phyloP scores from a whole-genome alignment of 2,888 invertebrate species.

The Dichetophora obliterata region DNA sequence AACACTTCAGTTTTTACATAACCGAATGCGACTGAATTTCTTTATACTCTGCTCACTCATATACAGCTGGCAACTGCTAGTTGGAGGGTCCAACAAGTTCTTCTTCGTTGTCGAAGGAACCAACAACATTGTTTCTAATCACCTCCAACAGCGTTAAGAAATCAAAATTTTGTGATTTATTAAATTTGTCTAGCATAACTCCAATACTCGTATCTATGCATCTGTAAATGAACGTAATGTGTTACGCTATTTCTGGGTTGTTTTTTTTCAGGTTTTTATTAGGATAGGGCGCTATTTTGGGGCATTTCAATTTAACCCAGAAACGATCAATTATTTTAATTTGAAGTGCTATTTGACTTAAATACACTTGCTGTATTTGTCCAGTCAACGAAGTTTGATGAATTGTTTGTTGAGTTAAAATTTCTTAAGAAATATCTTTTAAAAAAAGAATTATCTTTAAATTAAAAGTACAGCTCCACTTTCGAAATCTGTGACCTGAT shows the following conservation, averaged over 20 bases:
- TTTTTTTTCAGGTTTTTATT: not conserved
- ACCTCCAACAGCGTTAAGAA: not conserved
- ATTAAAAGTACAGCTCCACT: too few relatives aligned
- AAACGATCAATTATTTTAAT: slow-evolving; percentile 10
- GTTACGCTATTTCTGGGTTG: not conserved
- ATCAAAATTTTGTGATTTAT: slow-evolving; percentile 6
- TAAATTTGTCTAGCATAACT: not conserved
- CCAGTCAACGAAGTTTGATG: not conserved
- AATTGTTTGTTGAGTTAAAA: not conserved
- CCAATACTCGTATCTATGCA: too few relatives aligned
- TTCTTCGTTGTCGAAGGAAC: not conserved
- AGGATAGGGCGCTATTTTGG: not conserved
- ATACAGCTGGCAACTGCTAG: too few relatives aligned
- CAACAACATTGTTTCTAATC: not conserved
- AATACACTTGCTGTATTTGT: not conserved
- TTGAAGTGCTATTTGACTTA: slow-evolving; percentile 15
- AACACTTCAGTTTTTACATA: slow-evolving; percentile 1
- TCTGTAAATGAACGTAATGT: too few relatives aligned
- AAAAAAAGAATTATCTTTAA: too few relatives aligned
- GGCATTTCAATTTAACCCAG: not conserved
- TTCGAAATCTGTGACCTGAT: too few relatives aligned
- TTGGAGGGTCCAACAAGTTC: not conserved
- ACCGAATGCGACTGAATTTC: not conserved
- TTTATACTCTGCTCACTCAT: not conserved
- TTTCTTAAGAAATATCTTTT: too few relatives aligned